Evolutionary conservation across 2,888 invertebrate genomes (phyloP).

Genomic region (Macroteleia sp.): DNA sequence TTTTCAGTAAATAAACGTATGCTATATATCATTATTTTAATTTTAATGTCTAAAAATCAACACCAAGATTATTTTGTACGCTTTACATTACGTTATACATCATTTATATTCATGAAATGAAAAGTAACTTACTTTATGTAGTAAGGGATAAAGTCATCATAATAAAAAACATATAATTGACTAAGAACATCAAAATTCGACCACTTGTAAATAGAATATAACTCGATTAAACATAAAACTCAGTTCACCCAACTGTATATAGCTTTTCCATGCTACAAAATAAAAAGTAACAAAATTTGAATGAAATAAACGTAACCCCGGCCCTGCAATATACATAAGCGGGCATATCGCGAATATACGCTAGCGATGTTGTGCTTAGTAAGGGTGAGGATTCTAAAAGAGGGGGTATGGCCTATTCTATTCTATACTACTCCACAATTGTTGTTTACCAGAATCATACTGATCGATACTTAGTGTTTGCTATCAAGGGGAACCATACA

Average conservation of each 20-base stretch:
- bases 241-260: conserved; percentile 16
- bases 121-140: too few species aligned
- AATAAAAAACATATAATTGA: background rate
- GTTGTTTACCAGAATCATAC: conserved; percentile 83
- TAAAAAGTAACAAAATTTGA: conserved; percentile 58
- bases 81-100: too few species aligned
- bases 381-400: conserved; percentile 67
- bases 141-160: conserved; percentile 72
- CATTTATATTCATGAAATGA: too few species aligned
- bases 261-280: conserved; percentile 23
- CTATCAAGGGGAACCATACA: conserved; percentile 82
- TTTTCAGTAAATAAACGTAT: too few species aligned
- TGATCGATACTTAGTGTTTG: conserved; percentile 84
- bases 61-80: too few species aligned
- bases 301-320: conserved; percentile 65
- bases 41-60: too few species aligned
- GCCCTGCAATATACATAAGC: conserved; percentile 75
- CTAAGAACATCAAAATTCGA: background rate
- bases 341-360: conserved; percentile 76
- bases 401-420: conserved; percentile 76
- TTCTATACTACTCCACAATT: conserved; percentile 80
- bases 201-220: conserved; percentile 25
- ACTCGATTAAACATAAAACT: conserved; percentile 30
- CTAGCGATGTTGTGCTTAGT: conserved; percentile 70
- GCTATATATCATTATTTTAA: too few species aligned